These are phyloP conservation scores for Tupaia chinensis DNA, from an alignment of 2,113 vertebrate genomes.

Conservation along the genomic window DNA sequence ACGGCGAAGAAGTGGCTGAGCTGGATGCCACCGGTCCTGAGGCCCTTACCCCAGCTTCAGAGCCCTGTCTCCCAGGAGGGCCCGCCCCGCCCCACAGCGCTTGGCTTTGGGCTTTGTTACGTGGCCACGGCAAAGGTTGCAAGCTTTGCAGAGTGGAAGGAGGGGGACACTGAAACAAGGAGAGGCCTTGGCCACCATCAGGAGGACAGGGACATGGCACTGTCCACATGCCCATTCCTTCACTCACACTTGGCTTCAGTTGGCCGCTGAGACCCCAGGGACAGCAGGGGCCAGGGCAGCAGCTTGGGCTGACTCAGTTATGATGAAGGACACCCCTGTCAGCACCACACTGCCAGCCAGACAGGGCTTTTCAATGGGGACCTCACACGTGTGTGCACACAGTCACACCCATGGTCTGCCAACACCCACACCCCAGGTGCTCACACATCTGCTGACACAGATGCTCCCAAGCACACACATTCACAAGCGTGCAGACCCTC, in stretches of 20 bases:
- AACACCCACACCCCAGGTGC: conserved; percentile 62
- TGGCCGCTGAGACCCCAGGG: background rate
- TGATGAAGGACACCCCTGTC: background rate
- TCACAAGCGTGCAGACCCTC: background rate
- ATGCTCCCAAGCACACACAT: background rate
- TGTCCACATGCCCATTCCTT: background rate
- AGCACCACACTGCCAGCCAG: background rate
- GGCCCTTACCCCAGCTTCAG: background rate
- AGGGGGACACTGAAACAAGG: background rate
- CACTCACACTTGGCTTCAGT: background rate
- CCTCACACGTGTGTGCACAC: background rate
- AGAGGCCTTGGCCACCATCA: background rate
- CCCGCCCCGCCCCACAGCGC: rapidly evolving
- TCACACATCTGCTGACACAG: conserved; percentile 64
- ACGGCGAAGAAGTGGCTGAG: background rate
- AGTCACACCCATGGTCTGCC: conserved; percentile 33
- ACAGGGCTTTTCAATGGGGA: background rate
- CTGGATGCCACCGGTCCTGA: background rate
- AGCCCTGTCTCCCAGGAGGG: background rate
- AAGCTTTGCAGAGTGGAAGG: background rate
- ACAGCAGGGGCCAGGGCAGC: no score
- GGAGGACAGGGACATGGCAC: background rate
- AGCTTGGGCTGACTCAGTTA: background rate
- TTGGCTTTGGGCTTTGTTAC: background rate
- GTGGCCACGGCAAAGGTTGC: background rate